Conservation (phyloP, 2,888 invertebrate species). For the Nymphalis c-album region DNA sequence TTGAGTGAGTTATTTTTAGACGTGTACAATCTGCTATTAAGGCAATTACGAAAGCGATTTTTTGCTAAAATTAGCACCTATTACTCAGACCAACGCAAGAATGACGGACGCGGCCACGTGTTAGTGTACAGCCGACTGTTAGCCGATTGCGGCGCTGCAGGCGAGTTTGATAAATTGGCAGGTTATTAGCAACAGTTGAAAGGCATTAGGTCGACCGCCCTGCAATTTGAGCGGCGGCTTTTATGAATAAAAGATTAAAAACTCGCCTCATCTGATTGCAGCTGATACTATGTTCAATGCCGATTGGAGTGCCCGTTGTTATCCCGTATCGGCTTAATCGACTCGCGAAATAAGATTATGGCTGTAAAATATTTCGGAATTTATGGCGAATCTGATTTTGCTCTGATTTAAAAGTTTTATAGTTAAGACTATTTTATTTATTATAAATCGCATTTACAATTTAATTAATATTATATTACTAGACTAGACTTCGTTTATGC, state of each 20-base stretch:
- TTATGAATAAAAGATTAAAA: slow-evolving; percentile 77
- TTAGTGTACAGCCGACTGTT: slow-evolving; percentile 27
- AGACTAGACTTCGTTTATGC: background rate
- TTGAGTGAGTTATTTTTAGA: slow-evolving; percentile 18
- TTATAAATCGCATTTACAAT: background rate
- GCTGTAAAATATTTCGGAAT: slow-evolving; percentile 41
- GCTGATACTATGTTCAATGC: slow-evolving; percentile 58
- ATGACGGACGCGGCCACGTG: slow-evolving; percentile 31
- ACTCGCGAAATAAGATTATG: slow-evolving; percentile 44
- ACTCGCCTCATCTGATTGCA: slow-evolving; percentile 67
- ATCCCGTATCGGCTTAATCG: slow-evolving; percentile 51
- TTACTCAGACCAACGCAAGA: slow-evolving; percentile 29
- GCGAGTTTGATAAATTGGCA: slow-evolving; percentile 80
- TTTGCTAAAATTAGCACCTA: slow-evolving; percentile 37
- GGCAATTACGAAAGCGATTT: slow-evolving; percentile 33
- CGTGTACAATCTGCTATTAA: slow-evolving; percentile 21
- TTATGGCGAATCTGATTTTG: slow-evolving; percentile 34
- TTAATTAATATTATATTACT: too few relatives aligned
- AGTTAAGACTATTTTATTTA: slow-evolving; percentile 7
- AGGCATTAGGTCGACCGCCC: slow-evolving; percentile 79
- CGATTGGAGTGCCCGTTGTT: slow-evolving; percentile 53
- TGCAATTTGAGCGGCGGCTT: slow-evolving; percentile 75
- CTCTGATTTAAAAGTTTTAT: slow-evolving; percentile 15
- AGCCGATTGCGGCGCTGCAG: slow-evolving; percentile 48
- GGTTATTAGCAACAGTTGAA: slow-evolving; percentile 82